Base-by-base conservation (phyloP, 2,113 vertebrate species). In the Gambusia holbrooki region DNA sequence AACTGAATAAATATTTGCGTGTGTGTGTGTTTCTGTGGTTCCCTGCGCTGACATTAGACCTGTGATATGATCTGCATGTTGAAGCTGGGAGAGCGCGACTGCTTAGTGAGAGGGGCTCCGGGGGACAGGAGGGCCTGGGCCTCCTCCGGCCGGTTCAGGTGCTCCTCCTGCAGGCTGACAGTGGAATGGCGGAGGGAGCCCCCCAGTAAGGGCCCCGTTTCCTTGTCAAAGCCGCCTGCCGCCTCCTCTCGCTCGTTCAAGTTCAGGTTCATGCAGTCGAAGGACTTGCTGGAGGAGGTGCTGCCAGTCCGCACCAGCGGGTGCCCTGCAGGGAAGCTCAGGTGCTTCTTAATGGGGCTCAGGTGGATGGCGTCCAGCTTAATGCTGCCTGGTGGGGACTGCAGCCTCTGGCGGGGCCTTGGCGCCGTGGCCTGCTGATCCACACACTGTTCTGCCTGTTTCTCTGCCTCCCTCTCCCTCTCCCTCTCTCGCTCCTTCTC, bases 61-160 rank as follows among this genome's bases (percentile, higher is more conserved):
- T 99, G 98, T 88, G 98, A 99, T 95, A 99, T 97, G 91, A 99
- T 95, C 96, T 99, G 98, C 97, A 99, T 98, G 96, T 98, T 99
- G 94, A 99, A 99, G 93, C 98, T 99, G 85, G 97, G 98, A 79
- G 98, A 99, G 90, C 97, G 96, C 79, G 97, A 98, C 95, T 98
- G 96, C 94, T 96, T 97, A 88, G 95, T 97, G 76, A 99, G 95
- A 65, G 97, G 97, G 60, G 95, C 91, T 89, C 96, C 97, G 28
- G 97, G 91, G 87, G 94, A 88, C 93, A 96, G 87, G 93, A 96
- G 90, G 93, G 97, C 95, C 94, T 96, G 92, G 90, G 90, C 88
- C 92, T 97, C 91, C 90, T 95, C 91, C 0, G 93, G 93, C 89
- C 96, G 94, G 88, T 95, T 93, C 86, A 97, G 95, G 82, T 93